Percentiles rank a stretch among this genome's conserved stretches.
These are phyloP conservation scores for Tricholauxania praeusta DNA, from an alignment of 2,888 invertebrate genomes.

Conservation along the genomic window DNA sequence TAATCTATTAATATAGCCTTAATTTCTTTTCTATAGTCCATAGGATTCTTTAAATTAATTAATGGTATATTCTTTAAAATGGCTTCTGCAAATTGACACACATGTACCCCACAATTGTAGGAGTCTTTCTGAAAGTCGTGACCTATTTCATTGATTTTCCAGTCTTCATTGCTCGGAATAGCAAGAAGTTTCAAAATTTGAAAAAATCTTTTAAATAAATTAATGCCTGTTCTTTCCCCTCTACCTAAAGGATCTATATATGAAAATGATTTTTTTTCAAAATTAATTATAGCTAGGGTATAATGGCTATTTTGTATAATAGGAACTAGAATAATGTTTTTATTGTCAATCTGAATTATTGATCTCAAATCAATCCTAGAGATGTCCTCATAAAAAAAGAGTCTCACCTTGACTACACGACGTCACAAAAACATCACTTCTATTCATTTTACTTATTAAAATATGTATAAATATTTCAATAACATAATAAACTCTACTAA, in stretches of 20 bases:
- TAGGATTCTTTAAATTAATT: neutral
- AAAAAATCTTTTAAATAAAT: neutral
- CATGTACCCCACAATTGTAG: conserved; percentile 8
- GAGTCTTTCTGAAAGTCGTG: conserved; percentile 7
- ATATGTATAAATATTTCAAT: conserved; percentile 2
- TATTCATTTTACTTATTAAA: neutral
- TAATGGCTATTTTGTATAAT: conserved; percentile 4
- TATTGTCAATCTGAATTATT: neutral
- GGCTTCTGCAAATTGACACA: conserved; percentile 7
- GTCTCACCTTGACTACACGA: neutral
- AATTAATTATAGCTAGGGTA: too few relatives aligned
- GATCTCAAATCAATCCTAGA: neutral
- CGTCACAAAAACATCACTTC: neutral
- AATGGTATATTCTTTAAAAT: neutral
- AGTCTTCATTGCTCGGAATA: neutral
- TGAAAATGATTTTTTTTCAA: neutral
- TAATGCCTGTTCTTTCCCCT: neutral
- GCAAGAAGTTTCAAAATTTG: neutral
- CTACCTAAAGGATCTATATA: conserved; percentile 5
- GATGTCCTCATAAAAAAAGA: neutral
- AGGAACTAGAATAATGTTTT: neutral
- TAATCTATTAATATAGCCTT: neutral
- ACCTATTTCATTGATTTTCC: neutral
- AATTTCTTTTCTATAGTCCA: neutral
- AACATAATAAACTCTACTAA: neutral